phyloP scores from a whole-genome alignment of 2,797 vertebrate genomes.

The Pelodytes ibericus region DNA sequence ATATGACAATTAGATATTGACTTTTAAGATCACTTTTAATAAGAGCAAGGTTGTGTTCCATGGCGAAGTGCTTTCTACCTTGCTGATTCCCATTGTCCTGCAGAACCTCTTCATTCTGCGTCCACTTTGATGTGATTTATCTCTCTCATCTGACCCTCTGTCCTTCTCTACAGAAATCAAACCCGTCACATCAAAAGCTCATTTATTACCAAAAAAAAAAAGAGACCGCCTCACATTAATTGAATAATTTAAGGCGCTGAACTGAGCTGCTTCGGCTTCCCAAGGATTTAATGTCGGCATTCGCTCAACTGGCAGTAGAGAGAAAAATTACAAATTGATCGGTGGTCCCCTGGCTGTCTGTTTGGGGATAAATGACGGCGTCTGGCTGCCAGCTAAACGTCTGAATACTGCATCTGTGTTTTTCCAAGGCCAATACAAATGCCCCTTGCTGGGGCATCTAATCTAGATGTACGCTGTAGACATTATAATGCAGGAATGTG shows the following conservation, averaged over 20 bases:
- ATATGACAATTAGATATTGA: constrained; percentile 23
- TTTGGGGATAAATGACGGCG: constrained; percentile 50
- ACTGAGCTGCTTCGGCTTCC: constrained; percentile 49
- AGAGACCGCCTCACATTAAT: constrained; percentile 55
- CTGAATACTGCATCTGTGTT: constrained; percentile 47
- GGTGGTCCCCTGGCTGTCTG: constrained; percentile 56
- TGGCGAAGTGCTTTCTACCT: constrained; percentile 34
- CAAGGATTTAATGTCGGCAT: constrained; percentile 55
- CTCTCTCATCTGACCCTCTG: constrained; percentile 53
- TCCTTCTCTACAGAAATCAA: constrained; percentile 55
- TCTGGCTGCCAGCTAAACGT: constrained; percentile 46
- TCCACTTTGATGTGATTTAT: constrained; percentile 50
- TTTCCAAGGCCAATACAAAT: constrained; percentile 40
- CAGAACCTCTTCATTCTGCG: constrained; percentile 24
- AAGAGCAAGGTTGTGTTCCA: not conserved
- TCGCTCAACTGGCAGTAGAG: constrained; percentile 52
- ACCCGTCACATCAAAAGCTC: constrained; percentile 54
- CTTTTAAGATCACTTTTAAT: not conserved
- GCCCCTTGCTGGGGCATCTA: constrained; percentile 26
- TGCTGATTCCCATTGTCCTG: constrained; percentile 31
- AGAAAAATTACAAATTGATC: constrained; percentile 57
- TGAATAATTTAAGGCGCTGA: constrained; percentile 54
- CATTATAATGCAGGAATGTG: constrained; percentile 26
- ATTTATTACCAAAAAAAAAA: constrained; percentile 56
- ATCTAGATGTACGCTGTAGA: constrained; percentile 20